These are phyloP conservation scores for Meteorus colon DNA, from an alignment of 2,888 invertebrate species.

Conservation along the genomic window DNA sequence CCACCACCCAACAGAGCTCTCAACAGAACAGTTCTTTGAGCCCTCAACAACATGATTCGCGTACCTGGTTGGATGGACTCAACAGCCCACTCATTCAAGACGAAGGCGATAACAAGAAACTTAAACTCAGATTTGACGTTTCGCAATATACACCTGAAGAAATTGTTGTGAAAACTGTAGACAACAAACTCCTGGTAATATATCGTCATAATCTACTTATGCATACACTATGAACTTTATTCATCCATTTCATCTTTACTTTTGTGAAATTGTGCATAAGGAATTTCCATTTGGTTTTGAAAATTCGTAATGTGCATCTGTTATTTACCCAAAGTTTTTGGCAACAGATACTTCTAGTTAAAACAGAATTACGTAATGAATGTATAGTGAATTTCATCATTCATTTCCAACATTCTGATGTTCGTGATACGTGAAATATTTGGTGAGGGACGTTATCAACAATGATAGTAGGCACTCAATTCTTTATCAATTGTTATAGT, in stretches of 20 bases:
- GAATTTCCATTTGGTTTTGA: slow-evolving; percentile 12
- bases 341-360: slow-evolving; percentile 58
- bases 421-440: not conserved
- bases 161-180: slow-evolving; percentile 98
- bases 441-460: not conserved
- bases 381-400: not conserved
- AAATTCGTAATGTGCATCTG: slow-evolving; percentile 40
- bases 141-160: slow-evolving; percentile 98
- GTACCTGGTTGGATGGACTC: slow-evolving; percentile 88
- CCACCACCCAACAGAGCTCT: slow-evolving; percentile 78
- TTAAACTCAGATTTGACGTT: slow-evolving; percentile 97
- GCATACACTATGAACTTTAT: not conserved
- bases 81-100: slow-evolving; percentile 96
- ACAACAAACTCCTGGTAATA: slow-evolving; percentile 94
- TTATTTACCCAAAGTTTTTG: slow-evolving; percentile 52
- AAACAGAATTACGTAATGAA: slow-evolving; percentile 55
- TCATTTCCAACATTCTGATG: not conserved
- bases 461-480: no score
- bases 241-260: not conserved
- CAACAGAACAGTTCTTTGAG: slow-evolving; percentile 76
- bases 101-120: slow-evolving; percentile 93
- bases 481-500: no score
- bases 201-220: not conserved
- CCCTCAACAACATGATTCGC: slow-evolving; percentile 71
- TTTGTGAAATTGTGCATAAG: slow-evolving; percentile 40